phyloP scores from a whole-genome alignment of 2,797 vertebrate genomes.

The Etheostoma perlongum region DNA sequence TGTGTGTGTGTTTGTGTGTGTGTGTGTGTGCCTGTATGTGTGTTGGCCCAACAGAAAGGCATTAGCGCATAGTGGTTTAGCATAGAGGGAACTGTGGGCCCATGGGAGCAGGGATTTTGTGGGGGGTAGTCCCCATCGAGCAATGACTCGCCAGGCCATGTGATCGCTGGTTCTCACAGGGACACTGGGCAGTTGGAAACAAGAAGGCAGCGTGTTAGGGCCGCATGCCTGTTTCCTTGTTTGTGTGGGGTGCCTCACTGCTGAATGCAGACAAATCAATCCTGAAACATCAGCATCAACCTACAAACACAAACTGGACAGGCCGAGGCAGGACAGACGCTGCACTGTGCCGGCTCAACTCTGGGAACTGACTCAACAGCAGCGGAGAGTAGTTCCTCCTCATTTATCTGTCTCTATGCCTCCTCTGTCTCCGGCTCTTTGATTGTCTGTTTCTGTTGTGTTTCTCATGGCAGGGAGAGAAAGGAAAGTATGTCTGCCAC shows the following conservation, averaged over 20 bases:
- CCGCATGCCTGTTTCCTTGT: slow-evolving; percentile 78
- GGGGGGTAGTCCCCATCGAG: slow-evolving; percentile 16
- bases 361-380: slow-evolving; percentile 67
- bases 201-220: slow-evolving; percentile 76
- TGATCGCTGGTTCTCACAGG: slow-evolving; percentile 80
- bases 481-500: slow-evolving; percentile 30
- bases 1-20: slow-evolving; percentile 33
- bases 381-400: slow-evolving; percentile 54
- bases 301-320: slow-evolving; percentile 46
- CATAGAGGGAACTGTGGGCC: slow-evolving; percentile 34
- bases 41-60: slow-evolving; percentile 60
- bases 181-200: slow-evolving; percentile 66
- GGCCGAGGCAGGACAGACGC: slow-evolving; percentile 61
- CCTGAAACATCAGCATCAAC: slow-evolving; percentile 76
- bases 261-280: slow-evolving; percentile 77
- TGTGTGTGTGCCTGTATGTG: slow-evolving; percentile 27
- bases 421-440: slow-evolving; percentile 51
- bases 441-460: slow-evolving; percentile 54
- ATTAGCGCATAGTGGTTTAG: slow-evolving; percentile 57
- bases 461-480: slow-evolving; percentile 47
- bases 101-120: slow-evolving; percentile 47
- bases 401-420: slow-evolving; percentile 65
- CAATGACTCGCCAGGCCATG: slow-evolving; percentile 67
- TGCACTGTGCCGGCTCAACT: slow-evolving; percentile 59
- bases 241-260: slow-evolving; percentile 69